Conservation (phyloP, 2,888 invertebrate species). For the Diachrysia chrysitis region DNA sequence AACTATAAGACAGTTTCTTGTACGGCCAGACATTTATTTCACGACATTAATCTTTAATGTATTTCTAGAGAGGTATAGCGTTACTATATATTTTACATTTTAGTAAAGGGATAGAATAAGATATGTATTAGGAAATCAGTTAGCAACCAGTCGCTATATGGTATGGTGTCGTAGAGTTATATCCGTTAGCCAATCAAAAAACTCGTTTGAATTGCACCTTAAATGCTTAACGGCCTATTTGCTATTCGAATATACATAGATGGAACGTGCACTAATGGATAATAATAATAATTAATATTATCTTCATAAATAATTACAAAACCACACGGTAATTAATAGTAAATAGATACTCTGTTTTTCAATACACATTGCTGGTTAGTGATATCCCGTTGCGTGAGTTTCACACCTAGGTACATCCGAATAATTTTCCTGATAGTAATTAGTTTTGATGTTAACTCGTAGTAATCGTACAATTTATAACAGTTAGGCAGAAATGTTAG, state of each 20-base stretch:
- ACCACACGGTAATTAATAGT: slow-evolving; percentile 2
- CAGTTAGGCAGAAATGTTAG: not conserved
- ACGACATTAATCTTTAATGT: too few relatives aligned
- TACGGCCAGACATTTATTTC: too few relatives aligned
- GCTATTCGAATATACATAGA: not conserved
- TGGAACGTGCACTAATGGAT: not conserved
- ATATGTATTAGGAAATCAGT: too few relatives aligned
- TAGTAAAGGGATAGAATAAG: too few relatives aligned
- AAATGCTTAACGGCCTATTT: too few relatives aligned
- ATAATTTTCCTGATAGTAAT: slow-evolving; percentile 15
- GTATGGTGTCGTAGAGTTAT: too few relatives aligned
- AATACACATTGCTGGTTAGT: slow-evolving; percentile 8
- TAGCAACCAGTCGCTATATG: too few relatives aligned
- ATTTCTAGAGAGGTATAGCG: too few relatives aligned
- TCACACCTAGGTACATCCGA: slow-evolving; percentile 1
- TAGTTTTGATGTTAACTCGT: not conserved
- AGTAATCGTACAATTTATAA: not conserved
- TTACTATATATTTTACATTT: too few relatives aligned
- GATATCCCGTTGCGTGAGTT: slow-evolving; percentile 22
- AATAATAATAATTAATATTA: not conserved
- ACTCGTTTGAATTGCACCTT: too few relatives aligned
- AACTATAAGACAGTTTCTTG: too few relatives aligned
- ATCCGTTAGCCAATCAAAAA: too few relatives aligned
- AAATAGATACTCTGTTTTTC: slow-evolving; percentile 5
- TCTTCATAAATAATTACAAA: slow-evolving; percentile 26